Conservation (phyloP, 2,888 invertebrate species). For the Marasmarcha lunaedactyla region DNA sequence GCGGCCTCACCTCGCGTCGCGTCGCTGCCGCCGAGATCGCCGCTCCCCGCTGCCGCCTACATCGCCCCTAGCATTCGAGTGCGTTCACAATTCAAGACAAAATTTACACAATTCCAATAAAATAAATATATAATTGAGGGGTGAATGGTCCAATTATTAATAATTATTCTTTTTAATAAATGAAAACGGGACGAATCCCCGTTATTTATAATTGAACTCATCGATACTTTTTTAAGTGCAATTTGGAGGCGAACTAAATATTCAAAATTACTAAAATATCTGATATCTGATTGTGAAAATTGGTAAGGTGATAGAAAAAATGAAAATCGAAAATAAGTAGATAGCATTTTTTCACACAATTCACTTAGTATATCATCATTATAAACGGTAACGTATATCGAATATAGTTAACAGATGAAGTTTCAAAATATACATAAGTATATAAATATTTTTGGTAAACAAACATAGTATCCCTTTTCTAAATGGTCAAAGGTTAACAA, state of each 20-base stretch:
- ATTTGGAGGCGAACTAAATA: too few relatives aligned
- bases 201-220: too few relatives aligned
- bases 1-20: neutral
- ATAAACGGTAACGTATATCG: conserved; percentile 52
- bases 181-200: too few relatives aligned
- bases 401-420: conserved; percentile 52
- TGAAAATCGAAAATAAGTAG: conserved; percentile 69
- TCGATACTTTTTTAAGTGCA: too few relatives aligned
- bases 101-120: too few relatives aligned
- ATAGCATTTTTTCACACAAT: conserved; percentile 67
- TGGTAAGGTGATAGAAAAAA: conserved; percentile 65
- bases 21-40: neutral
- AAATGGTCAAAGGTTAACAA: conserved; percentile 61
- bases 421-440: conserved; percentile 39
- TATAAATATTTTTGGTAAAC: conserved; percentile 53
- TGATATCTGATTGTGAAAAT: too few relatives aligned
- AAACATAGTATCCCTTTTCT: conserved; percentile 51
- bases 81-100: too few relatives aligned
- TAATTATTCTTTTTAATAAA: too few relatives aligned
- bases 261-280: too few relatives aligned
- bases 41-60: neutral
- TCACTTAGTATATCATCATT: conserved; percentile 51
- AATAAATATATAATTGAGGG: too few relatives aligned
- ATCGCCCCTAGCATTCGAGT: neutral
- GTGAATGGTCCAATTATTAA: too few relatives aligned